Base-by-base conservation (phyloP, 2,888 invertebrate genomes). In the Drosophila pullipes region DNA sequence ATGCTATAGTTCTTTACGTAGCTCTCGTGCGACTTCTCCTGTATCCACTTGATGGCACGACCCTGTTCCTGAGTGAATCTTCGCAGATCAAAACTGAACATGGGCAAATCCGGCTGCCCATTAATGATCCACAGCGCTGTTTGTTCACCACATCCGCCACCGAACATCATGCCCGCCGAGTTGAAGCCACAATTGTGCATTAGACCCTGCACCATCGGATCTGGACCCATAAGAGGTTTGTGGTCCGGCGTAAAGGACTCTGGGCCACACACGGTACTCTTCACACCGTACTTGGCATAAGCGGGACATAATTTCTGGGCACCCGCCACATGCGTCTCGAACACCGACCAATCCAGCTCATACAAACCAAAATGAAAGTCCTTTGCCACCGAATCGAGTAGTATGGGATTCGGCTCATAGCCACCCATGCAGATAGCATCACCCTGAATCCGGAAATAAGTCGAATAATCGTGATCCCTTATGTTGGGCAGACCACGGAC, bases 161-260 rank as follows among this genome's bases (percentile, higher is more conserved):
- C 97, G 83, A 97, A 95, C 97, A 97, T 97, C 96, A 98, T 97
- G 0, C 98, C 98, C 0, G 97, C 96, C 1, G 98, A 98, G 92
- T 98, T 98, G 93, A 97, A 98, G 0, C 97, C 98, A 90, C 97
- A 97, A 76, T 96, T 97, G 91, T 98, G 97, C 92, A 96, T 98
- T 33, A 98, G 94, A 18, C 98, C 98, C 93, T 81, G 57, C 58
- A 94, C 69, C 4, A 95, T 94, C 11, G 96, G 95, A 90, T 96
- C 96, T 70, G 96, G 96, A 83, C 98, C 98, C 94, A 98, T 94
- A 39, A 98, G 91, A 0, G 98, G 98, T 85, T 96, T 98, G 91
- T 98, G 98, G 92, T 98, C 98, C 0, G 98, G 97, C 0, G 98
- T 98, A 92, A 98, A 98, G 2, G 97, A 96, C 92, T 98, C 98